These are phyloP conservation scores for Antheraea assamensis DNA, from an alignment of 2,888 invertebrate species.

Conservation along the genomic window DNA sequence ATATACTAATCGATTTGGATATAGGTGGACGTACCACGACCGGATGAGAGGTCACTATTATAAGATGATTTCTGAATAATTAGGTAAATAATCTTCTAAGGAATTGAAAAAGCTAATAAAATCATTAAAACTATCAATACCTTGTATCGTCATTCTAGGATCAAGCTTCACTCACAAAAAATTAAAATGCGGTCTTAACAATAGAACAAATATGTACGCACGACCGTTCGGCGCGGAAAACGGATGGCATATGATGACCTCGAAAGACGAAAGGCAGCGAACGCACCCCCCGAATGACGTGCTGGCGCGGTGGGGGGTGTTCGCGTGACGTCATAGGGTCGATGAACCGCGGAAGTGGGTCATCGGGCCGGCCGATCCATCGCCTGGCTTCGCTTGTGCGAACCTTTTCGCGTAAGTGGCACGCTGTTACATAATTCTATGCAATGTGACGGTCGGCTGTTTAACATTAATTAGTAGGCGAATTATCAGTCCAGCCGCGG, in stretches of 20 bases:
- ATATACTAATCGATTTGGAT: too few species aligned
- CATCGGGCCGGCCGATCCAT: slow-evolving; percentile 69
- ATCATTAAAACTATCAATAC: slow-evolving; percentile 45
- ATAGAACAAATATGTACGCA: slow-evolving; percentile 36
- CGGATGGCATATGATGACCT: slow-evolving; percentile 75
- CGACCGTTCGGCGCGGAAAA: slow-evolving; percentile 56
- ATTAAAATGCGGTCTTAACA: slow-evolving; percentile 9
- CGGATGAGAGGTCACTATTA: too few species aligned
- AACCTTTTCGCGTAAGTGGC: slow-evolving; percentile 33
- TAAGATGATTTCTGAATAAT: too few species aligned
- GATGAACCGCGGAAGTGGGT: slow-evolving; percentile 74
- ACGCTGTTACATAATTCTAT: slow-evolving; percentile 45
- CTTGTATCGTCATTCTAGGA: slow-evolving; percentile 65
- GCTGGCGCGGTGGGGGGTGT: slow-evolving; percentile 42
- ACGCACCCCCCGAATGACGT: slow-evolving; percentile 69
- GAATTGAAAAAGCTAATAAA: neutral
- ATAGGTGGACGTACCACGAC: too few species aligned
- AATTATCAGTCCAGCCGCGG: neutral
- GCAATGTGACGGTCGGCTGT: neutral
- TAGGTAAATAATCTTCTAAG: neutral
- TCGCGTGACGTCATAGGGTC: slow-evolving; percentile 77
- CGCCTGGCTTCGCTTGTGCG: slow-evolving; percentile 41
- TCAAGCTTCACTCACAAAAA: slow-evolving; percentile 6
- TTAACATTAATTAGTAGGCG: neutral
- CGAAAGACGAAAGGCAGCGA: slow-evolving; percentile 51